phyloP scores from a whole-genome alignment of 2,888 invertebrate genomes.

The Agriopis marginaria region DNA sequence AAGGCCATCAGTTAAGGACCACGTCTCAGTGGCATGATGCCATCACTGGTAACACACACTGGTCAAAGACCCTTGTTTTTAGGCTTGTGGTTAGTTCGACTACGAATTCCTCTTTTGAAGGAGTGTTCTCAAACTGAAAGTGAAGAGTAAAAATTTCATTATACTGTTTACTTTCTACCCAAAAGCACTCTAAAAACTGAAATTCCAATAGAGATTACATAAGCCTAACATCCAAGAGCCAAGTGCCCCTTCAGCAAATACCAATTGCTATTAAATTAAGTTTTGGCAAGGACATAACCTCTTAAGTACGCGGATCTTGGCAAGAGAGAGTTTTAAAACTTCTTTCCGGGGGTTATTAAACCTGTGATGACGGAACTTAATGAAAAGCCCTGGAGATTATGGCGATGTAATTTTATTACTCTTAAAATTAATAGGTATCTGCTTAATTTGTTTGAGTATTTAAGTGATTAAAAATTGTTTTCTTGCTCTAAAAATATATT shows the following conservation, averaged over 20 bases:
- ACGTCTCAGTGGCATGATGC: too few species aligned
- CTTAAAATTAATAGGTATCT: not conserved
- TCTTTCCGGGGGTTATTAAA: slow-evolving; percentile 33
- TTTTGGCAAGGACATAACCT: slow-evolving; percentile 39
- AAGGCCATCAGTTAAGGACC: too few species aligned
- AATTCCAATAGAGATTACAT: slow-evolving; percentile 11
- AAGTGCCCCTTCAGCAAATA: slow-evolving; percentile 24
- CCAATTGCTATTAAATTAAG: slow-evolving; percentile 37
- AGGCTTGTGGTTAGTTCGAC: too few species aligned
- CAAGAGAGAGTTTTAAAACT: slow-evolving; percentile 31
- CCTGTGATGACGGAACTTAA: slow-evolving; percentile 23
- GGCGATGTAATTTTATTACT: slow-evolving; percentile 11
- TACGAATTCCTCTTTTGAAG: too few species aligned
- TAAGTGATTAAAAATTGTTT: not conserved
- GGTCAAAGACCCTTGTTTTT: too few species aligned
- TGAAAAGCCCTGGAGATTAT: slow-evolving; percentile 20
- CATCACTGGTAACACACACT: too few species aligned
- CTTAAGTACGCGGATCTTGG: slow-evolving; percentile 35
- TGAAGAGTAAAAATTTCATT: too few species aligned
- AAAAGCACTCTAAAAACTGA: not conserved
- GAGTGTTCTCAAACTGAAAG: too few species aligned
- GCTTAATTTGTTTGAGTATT: not conserved
- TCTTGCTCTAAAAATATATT: not conserved
- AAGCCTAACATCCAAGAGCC: slow-evolving; percentile 16
- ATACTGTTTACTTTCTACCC: not conserved